phyloP scores from a whole-genome alignment of 1,140 invertebrate genomes.

The Saxidomus purpurata region DNA sequence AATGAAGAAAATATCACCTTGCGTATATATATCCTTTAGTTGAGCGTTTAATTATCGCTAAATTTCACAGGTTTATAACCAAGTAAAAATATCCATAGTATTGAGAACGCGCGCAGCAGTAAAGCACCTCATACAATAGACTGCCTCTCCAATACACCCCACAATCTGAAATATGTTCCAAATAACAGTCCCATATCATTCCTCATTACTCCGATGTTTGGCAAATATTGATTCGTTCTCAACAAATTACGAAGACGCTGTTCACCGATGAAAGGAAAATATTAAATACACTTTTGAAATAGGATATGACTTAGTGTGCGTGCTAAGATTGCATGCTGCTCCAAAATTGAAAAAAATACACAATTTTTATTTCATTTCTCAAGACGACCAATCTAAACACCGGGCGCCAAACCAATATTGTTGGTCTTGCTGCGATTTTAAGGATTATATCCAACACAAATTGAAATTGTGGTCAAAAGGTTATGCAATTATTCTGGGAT shows the following conservation, averaged over 20 bases:
- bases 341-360: neutral
- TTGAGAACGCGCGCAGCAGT: neutral
- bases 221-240: slow-evolving; percentile 7
- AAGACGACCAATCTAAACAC: neutral
- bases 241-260: neutral
- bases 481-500: neutral
- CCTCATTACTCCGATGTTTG: slow-evolving; percentile 11
- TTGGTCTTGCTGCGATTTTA: neutral
- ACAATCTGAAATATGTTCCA: slow-evolving; percentile 3
- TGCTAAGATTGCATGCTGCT: neutral
- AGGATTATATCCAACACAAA: neutral
- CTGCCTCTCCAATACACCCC: neutral
- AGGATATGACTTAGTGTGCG: neutral
- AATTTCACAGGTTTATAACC: too few species aligned
- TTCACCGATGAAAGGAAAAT: neutral
- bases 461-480: neutral
- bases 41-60: too few species aligned
- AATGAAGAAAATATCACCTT: too few species aligned
- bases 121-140: neutral
- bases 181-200: slow-evolving; percentile 1
- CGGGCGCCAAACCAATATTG: neutral
- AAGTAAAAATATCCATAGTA: neutral
- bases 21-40: too few species aligned
- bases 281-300: slow-evolving; percentile 1
- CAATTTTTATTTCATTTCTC: neutral